Conservation (phyloP, 2,888 invertebrate species). For the Cheiracanthium punctorium region DNA sequence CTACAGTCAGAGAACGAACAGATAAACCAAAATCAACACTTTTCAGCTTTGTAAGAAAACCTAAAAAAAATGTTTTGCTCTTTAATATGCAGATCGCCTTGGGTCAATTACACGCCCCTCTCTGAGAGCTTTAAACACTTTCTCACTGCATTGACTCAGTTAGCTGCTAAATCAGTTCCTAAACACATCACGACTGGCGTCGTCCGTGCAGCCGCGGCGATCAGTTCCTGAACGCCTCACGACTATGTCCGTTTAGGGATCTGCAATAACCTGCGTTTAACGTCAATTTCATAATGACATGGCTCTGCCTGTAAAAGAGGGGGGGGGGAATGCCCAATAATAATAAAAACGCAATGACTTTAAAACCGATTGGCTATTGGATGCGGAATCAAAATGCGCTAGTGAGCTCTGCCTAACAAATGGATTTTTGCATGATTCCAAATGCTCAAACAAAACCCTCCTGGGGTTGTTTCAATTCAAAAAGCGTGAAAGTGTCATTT, state of each 20-base stretch:
- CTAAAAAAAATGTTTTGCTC: too few relatives aligned
- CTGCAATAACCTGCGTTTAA: constrained; percentile 37
- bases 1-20: too few relatives aligned
- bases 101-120: too few relatives aligned
- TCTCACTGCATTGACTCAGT: too few relatives aligned
- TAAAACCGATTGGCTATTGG: constrained; percentile 14
- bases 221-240: constrained; percentile 9
- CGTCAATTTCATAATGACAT: constrained; percentile 38
- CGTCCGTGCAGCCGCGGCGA: too few relatives aligned
- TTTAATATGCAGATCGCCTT: too few relatives aligned
- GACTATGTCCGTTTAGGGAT: constrained; percentile 46
- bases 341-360: neutral
- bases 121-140: too few relatives aligned
- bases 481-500: constrained; percentile 58
- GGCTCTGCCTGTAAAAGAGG: constrained; percentile 1
- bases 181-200: too few relatives aligned
- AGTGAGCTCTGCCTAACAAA: neutral
- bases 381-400: neutral
- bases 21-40: too few relatives aligned
- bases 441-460: constrained; percentile 21
- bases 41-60: too few relatives aligned
- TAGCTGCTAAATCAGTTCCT: too few relatives aligned
- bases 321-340: neutral
- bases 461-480: constrained; percentile 29
- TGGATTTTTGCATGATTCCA: constrained; percentile 13